Evolutionary conservation across 2,888 invertebrate genomes (phyloP), one percentile per base, ranked within the genome.

Genomic region (Hydrotaea cyrtoneurina): DNA sequence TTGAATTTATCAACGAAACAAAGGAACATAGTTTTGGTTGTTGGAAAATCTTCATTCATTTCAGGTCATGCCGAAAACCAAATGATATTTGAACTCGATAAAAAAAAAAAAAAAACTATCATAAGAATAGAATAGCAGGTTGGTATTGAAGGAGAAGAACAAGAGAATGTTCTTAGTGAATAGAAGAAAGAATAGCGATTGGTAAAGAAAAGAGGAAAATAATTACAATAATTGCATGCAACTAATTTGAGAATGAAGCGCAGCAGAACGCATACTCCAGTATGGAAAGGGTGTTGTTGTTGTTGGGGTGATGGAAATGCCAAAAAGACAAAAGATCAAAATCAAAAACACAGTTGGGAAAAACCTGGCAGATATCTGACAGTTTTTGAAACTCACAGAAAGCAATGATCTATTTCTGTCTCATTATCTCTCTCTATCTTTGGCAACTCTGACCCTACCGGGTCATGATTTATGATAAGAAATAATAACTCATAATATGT

Each of bases 171-270:
- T 50, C 13, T 31, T n/a, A 21, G 13, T 66, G 59, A 59, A 23
- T 59, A 55, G 66, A 77, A 39, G 26, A 26, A 19, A 59, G 43
- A 79, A 79, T 0, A 31, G 15, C 69, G 19, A 69, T 71, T 1
- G 43, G 57, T 53, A 64, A 50, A 23, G n/a, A n/a, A 86, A 62
- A 80, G 72, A 66, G 75, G 62, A 74, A 77, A 83, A 86, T 87
- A 88, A 87, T 87, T 87, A 87, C 84, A 78, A 83, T 88, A 88
- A 88, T 88, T 88, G 86, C 88, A 86, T 83, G 86, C 86, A 86
- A 86, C 87, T 86, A 86, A 87, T 87, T 87, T 86, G 76, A 83
- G 86, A 79, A 71, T 85, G 83, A 78, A 82, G 81, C 83, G 82
- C 83, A 82, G 78, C 86, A 82, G 76, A 80, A 78, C 62, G 80